phyloP scores from a whole-genome alignment of 92 coral and sea anemone genomes.

The Pocillopora grandis region DNA sequence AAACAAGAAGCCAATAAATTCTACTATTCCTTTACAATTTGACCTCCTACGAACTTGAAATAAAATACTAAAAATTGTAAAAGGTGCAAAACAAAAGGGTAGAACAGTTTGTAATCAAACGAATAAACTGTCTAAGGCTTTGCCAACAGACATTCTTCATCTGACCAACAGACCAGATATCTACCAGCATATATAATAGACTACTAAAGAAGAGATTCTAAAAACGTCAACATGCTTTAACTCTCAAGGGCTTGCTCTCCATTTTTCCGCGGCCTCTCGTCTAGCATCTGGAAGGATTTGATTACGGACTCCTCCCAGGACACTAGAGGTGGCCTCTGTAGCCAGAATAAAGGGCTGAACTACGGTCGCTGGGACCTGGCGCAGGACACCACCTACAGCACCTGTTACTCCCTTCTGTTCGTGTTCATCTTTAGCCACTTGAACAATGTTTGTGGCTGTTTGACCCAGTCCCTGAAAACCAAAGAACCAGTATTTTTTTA shows the following conservation, averaged over 20 bases:
- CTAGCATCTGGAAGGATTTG: conserved; percentile 98
- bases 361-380: conserved; percentile 96
- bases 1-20: too few relatives aligned
- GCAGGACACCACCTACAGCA: conserved; percentile 95
- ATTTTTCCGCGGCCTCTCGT: conserved; percentile 96
- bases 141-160: not conserved
- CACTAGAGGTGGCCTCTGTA: conserved; percentile 97
- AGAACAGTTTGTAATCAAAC: too few relatives aligned
- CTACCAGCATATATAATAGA: not conserved
- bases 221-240: not conserved
- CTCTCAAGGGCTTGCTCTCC: conserved; percentile 63
- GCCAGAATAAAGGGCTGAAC: conserved; percentile 98
- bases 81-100: too few relatives aligned
- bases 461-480: conserved; percentile 84
- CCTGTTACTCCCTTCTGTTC: conserved; percentile 97
- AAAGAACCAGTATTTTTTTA: not conserved
- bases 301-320: conserved; percentile 97
- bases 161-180: not conserved
- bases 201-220: not conserved
- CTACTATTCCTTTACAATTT: too few relatives aligned
- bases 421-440: conserved; percentile 97
- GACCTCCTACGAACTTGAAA: too few relatives aligned
- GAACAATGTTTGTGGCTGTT: conserved; percentile 90
- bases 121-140: too few relatives aligned
- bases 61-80: too few relatives aligned